Evolutionary conservation across 2,113 vertebrate genomes (phyloP).

Genomic region (Rhinolophus ferrumequinum): DNA sequence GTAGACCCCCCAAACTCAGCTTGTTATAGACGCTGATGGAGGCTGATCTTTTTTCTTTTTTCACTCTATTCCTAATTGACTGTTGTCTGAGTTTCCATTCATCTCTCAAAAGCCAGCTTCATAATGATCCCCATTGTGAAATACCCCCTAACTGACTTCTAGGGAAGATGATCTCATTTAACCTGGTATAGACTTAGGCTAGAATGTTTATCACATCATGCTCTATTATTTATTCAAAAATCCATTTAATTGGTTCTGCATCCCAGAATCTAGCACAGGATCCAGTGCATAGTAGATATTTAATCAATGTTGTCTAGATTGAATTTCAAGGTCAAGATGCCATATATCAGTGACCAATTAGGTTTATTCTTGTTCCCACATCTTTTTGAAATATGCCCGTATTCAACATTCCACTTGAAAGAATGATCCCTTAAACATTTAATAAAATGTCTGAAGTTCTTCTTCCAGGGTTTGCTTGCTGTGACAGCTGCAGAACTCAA

Average conservation of each 20-base stretch:
- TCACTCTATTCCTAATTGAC: neutral
- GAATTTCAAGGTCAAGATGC: neutral
- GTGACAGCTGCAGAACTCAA: neutral
- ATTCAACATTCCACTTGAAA: neutral
- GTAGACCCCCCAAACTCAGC: neutral
- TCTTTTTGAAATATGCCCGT: neutral
- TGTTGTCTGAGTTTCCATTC: neutral
- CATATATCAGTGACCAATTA: neutral
- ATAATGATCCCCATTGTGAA: neutral
- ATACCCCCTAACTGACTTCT: neutral
- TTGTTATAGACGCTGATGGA: neutral
- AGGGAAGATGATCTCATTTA: neutral
- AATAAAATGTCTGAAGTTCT: neutral
- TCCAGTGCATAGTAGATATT: neutral
- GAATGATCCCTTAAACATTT: neutral
- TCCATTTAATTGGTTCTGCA: neutral
- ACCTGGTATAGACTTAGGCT: neutral
- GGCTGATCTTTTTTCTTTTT: neutral
- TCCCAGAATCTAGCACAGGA: neutral
- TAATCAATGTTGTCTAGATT: neutral
- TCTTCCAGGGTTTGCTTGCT: neutral
- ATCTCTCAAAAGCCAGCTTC: neutral
- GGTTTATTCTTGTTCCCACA: neutral
- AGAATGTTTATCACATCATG: neutral
- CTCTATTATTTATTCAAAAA: neutral